Conservation (phyloP, 1,140 invertebrate species). For the Telenomus remus region DNA sequence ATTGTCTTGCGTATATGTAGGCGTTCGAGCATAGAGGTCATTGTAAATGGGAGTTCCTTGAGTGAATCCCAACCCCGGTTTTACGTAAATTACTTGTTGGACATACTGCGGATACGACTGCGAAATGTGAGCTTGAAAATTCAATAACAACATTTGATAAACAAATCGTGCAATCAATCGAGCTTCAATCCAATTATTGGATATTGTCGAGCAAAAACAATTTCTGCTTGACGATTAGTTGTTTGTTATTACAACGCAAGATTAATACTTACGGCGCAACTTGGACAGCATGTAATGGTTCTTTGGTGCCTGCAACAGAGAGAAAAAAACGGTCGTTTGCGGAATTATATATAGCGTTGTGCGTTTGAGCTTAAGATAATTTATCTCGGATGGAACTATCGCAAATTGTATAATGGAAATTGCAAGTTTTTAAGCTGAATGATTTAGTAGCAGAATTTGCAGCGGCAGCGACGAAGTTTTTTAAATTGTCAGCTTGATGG, state of each 20-base stretch:
- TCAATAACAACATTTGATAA: conserved; percentile 44
- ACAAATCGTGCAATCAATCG: conserved; percentile 32
- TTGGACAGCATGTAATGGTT: conserved; percentile 26
- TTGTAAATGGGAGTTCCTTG: conserved; percentile 61
- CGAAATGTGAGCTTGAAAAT: conserved; percentile 61
- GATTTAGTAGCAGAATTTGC: conserved; percentile 9
- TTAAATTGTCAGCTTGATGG: conserved; percentile 3
- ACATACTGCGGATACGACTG: conserved; percentile 61
- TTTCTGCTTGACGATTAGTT: conserved; percentile 4
- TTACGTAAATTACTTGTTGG: conserved; percentile 64
- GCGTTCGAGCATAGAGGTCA: conserved; percentile 59
- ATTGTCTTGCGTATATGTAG: conserved; percentile 66
- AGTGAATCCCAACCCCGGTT: conserved; percentile 61
- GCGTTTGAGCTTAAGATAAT: conserved; percentile 16
- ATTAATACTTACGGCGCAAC: conserved; percentile 45
- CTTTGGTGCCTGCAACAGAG: conserved; percentile 39
- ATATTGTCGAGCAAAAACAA: conserved; percentile 26
- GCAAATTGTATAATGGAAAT: conserved; percentile 26
- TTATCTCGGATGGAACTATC: conserved; percentile 16
- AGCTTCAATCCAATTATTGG: conserved; percentile 28
- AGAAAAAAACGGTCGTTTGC: conserved; percentile 16
- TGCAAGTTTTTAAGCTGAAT: conserved; percentile 15
- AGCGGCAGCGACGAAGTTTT: conserved; percentile 2
- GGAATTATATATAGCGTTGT: conserved; percentile 22
- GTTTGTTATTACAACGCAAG: conserved; percentile 2